Percentiles rank a stretch among this genome's conserved stretches.
Conservation (phyloP, 2,797 vertebrate genomes). For the Cheirogaleus major region DNA sequence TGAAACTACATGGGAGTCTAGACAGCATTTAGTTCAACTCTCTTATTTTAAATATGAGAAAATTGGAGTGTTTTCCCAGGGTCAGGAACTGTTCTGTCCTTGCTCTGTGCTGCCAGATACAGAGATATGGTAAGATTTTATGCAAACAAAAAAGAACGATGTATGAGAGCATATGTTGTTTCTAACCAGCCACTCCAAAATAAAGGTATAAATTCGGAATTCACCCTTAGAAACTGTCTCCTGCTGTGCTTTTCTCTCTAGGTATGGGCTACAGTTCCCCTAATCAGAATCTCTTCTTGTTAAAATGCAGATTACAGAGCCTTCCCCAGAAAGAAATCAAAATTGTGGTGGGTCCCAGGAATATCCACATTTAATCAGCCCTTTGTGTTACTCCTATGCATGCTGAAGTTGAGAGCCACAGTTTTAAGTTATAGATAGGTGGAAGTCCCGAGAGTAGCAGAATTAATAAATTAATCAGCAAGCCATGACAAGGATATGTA, state of each 20-base stretch:
- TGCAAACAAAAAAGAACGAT: not conserved
- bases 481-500: not conserved
- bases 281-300: not conserved
- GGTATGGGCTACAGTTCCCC: not conserved
- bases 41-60: conserved; percentile 38
- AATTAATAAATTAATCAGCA: not conserved
- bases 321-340: not conserved
- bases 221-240: not conserved
- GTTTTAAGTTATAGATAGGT: not conserved
- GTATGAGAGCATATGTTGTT: not conserved
- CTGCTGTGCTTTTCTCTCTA: not conserved
- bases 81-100: not conserved
- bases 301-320: not conserved
- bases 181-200: not conserved
- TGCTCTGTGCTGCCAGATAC: not conserved
- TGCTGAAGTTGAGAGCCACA: not conserved
- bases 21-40: not conserved
- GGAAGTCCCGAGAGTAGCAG: not conserved
- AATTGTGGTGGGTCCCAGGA: not conserved
- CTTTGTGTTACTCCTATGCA: not conserved
- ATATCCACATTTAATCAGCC: not conserved
- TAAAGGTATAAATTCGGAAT: not conserved
- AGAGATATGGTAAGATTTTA: not conserved
- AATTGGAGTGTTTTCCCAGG: not conserved
- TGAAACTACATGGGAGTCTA: not conserved